Conservation (phyloP, 2,888 invertebrate genomes). For the Geophilus truncorum region DNA sequence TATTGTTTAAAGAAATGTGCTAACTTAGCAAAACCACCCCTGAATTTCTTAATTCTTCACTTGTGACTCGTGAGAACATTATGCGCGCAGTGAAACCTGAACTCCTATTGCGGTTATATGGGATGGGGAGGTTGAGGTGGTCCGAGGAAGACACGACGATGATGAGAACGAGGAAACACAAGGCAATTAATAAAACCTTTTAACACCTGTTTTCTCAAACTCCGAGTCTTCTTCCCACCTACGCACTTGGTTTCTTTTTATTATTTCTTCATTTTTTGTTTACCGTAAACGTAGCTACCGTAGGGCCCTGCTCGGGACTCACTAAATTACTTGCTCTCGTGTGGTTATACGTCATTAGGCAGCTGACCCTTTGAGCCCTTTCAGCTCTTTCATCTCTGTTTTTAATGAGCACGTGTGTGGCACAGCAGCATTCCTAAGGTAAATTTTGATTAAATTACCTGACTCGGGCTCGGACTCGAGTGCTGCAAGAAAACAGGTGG, state of each 20-base stretch:
- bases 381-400: neutral
- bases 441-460: constrained; percentile 16
- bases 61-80: neutral
- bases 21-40: no score
- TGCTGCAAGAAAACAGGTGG: neutral
- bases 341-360: neutral
- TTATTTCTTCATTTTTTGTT: neutral
- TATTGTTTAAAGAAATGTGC: no score
- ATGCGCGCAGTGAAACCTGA: neutral
- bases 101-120: neutral
- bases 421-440: constrained; percentile 16
- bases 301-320: neutral
- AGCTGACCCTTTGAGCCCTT: constrained; percentile 5
- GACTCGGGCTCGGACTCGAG: neutral
- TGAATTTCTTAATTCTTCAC: no score
- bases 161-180: neutral
- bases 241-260: neutral
- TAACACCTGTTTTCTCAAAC: neutral
- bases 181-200: neutral
- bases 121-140: neutral
- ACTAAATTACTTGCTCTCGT: neutral
- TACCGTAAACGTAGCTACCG: neutral
- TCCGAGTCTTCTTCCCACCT: neutral
- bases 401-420: constrained; percentile 16
- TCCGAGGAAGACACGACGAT: neutral